A percentile compares a stretch with the other conserved stretches of the same genome.
Evolutionary conservation across 2,888 invertebrate genomes (phyloP).

Genomic region (Pyrgus malvae): DNA sequence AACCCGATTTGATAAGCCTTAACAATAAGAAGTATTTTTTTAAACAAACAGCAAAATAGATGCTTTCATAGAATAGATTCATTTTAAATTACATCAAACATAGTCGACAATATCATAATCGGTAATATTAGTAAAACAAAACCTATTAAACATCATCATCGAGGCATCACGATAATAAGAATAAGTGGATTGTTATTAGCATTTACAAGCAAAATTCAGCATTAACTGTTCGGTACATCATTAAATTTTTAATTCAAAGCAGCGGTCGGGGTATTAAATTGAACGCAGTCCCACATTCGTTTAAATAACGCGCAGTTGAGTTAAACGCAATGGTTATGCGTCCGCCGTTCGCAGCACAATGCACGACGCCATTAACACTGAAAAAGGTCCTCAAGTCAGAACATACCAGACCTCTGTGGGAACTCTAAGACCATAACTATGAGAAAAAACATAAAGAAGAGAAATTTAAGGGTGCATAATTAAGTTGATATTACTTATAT

Average conservation of each 20-base stretch:
- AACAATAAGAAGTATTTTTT: no score
- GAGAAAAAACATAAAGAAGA: not conserved
- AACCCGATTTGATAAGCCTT: no score
- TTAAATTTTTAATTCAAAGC: conserved; percentile 37
- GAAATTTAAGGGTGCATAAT: no score
- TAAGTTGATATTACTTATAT: no score
- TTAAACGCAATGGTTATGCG: conserved; percentile 32
- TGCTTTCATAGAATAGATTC: no score
- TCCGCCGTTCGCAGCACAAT: conserved; percentile 24
- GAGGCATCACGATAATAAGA: not conserved
- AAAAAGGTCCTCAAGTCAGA: not conserved
- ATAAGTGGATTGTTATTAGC: not conserved
- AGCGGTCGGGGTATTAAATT: conserved; percentile 32
- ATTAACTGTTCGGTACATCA: conserved; percentile 1
- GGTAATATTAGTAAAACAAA: no score
- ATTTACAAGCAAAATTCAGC: no score
- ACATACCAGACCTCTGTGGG: not conserved
- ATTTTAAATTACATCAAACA: no score
- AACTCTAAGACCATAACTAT: not conserved
- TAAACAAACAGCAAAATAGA: no score
- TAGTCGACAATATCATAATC: no score
- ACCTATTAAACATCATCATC: not conserved
- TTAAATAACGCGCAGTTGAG: conserved; percentile 31
- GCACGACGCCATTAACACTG: conserved; percentile 28
- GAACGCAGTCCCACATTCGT: conserved; percentile 33